phyloP scores from a whole-genome alignment of 2,888 invertebrate species.

The Parnassius smintheus region DNA sequence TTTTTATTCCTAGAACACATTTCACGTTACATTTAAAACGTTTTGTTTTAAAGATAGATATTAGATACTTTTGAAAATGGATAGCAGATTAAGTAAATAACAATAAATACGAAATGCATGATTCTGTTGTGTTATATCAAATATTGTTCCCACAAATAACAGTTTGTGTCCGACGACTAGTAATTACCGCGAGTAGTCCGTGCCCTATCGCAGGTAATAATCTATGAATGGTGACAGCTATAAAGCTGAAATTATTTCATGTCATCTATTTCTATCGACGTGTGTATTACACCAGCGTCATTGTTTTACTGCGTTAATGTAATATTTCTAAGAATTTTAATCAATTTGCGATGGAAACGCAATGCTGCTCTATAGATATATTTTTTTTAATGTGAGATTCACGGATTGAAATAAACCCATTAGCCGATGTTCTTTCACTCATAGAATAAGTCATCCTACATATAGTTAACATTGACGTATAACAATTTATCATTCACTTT shows the following conservation, averaged over 20 bases:
- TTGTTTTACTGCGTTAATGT: slow-evolving; percentile 21
- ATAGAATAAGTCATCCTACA: too few species aligned
- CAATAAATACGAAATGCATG: slow-evolving; percentile 27
- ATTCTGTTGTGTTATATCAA: slow-evolving; percentile 40
- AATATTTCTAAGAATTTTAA: slow-evolving; percentile 24
- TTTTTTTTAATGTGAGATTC: background rate
- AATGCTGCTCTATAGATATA: background rate
- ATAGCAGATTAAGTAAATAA: slow-evolving; percentile 24
- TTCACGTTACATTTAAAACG: too few species aligned
- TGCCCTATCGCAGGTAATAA: slow-evolving; percentile 34
- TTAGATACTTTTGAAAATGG: too few species aligned
- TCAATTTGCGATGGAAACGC: background rate
- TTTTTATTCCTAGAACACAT: too few species aligned
- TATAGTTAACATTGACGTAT: too few species aligned
- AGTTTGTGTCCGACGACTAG: slow-evolving; percentile 39
- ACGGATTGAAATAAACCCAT: too few species aligned
- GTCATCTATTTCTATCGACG: slow-evolving; percentile 23
- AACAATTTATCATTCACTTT: too few species aligned
- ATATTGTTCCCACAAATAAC: slow-evolving; percentile 39
- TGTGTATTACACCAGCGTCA: slow-evolving; percentile 23
- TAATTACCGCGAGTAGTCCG: slow-evolving; percentile 43
- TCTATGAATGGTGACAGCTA: slow-evolving; percentile 27
- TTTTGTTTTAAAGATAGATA: too few species aligned
- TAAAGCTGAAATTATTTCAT: slow-evolving; percentile 32
- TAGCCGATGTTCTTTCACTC: too few species aligned